Percentiles rank a stretch among this genome's conserved stretches.
Conservation (phyloP, 2,797 vertebrate species). For the Onychomys arenicola region DNA sequence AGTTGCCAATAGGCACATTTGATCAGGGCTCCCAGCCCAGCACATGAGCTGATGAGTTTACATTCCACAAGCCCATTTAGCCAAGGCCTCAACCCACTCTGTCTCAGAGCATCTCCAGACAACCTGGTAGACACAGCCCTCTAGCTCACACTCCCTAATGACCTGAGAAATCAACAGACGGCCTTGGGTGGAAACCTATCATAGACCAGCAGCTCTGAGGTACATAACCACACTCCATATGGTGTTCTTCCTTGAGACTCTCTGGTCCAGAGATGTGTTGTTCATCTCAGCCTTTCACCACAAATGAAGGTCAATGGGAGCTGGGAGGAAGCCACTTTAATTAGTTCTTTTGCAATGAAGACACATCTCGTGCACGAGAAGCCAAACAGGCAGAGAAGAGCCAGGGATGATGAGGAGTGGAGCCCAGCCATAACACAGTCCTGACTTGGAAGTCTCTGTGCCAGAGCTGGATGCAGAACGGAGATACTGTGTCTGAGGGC, state of each 20-base stretch:
- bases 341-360: not conserved
- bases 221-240: fast-evolving
- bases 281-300: not conserved
- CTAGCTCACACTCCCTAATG: not conserved
- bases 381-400: not conserved
- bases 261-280: too few species aligned
- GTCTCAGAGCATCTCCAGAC: not conserved
- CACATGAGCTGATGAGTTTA: not conserved
- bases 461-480: not conserved
- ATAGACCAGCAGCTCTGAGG: fast-evolving
- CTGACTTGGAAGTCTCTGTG: not conserved
- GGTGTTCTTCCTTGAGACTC: not conserved
- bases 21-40: not conserved
- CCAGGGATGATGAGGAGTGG: too few species aligned
- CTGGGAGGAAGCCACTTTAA: not conserved
- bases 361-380: not conserved
- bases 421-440: not conserved
- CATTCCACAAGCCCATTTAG: not conserved
- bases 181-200: not conserved
- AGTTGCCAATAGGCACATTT: fast-evolving
- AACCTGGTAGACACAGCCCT: not conserved
- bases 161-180: not conserved
- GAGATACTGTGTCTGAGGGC: fast-evolving
- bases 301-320: not conserved
- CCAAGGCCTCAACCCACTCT: not conserved